phyloP scores from a whole-genome alignment of 2,797 vertebrate genomes.

The Hyperoplus lanceolatus region DNA sequence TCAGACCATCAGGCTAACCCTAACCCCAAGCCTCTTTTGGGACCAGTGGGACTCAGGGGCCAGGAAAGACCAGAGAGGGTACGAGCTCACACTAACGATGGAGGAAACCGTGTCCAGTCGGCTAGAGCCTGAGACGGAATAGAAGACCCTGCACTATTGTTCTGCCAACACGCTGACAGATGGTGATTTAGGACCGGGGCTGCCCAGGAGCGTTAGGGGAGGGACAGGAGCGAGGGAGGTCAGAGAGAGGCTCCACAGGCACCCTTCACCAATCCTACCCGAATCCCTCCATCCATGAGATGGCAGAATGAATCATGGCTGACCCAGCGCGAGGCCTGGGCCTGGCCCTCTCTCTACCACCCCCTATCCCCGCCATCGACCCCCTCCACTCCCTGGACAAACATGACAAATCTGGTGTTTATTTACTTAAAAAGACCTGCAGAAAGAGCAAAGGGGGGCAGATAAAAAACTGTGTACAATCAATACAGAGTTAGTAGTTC shows the following conservation, averaged over 20 bases:
- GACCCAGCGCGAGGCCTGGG: constrained; percentile 77
- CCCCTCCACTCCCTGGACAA: constrained; percentile 74
- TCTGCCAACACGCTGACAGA: constrained; percentile 86
- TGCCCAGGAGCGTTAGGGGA: constrained; percentile 83
- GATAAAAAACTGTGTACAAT: constrained; percentile 87
- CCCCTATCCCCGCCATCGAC: constrained; percentile 54
- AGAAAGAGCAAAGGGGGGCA: constrained; percentile 75
- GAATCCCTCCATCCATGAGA: constrained; percentile 86
- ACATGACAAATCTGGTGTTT: constrained; percentile 90
- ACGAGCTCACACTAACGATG: constrained; percentile 80
- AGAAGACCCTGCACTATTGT: constrained; percentile 85
- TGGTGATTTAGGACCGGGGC: constrained; percentile 89
- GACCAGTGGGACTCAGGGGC: constrained; percentile 73
- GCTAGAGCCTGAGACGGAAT: constrained; percentile 78
- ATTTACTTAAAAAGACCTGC: constrained; percentile 86
- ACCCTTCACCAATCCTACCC: constrained; percentile 82
- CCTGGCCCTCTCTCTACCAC: constrained; percentile 67
- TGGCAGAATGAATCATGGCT: constrained; percentile 89
- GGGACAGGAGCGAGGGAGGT: constrained; percentile 82
- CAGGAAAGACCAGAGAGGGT: constrained; percentile 76
- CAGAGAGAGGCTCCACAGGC: constrained; percentile 81
- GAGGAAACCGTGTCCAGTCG: constrained; percentile 85
- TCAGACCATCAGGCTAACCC: constrained; percentile 61
- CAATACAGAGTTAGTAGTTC: constrained; percentile 83
- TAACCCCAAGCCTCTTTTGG: constrained; percentile 64